Evolutionary conservation across 2,797 vertebrate genomes (phyloP), one percentile per base, ranked within the genome.

Genomic region (Mionectes olivaceus): DNA sequence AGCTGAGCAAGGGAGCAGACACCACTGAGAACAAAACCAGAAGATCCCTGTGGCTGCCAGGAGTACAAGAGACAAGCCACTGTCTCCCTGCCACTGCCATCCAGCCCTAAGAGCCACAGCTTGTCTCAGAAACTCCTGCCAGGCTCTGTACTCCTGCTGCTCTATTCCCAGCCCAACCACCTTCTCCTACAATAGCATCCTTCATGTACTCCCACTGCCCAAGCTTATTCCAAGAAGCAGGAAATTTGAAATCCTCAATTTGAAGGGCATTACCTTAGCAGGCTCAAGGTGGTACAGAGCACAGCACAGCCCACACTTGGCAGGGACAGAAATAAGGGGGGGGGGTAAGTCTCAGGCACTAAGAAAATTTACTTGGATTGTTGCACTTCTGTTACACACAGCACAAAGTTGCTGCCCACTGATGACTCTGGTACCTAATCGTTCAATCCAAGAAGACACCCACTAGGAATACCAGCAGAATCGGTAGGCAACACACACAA

Each of bases 301-400:
- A 28, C 49, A 81, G 60, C 55, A 73, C 25, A 74, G 49, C 41
- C 37, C n/a, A 2, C 47, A n/a, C 23, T 15, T 8, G 13, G 37
- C 1, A 0, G 12, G 22, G 33, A 78, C 16, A 79, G 23, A 68
- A 67, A 61, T 18, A 27, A 0, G 1, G 11, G 5, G 12, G 2
- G 2, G 5, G 10, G 3, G 9, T 12, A n/a, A 28, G 39, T 46
- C 25, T 67, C 24, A 30, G 18, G 19, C 13, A 64, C 9, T 25
- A 61, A 37, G 12, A 55, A 46, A 50, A 44, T 41, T 22, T 47
- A 70, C 87, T 37, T 67, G 63, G 61, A 57, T 50, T 55, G 41
- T 27, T 56, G 35, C 35, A 64, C 25, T 10, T 87, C 57, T 28
- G 30, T 64, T 55, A 44, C 18, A 68, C 57, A 27, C 18, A 0